These are phyloP conservation scores for Gerosis bhagava DNA, from an alignment of 2,888 invertebrate genomes.

Conservation along the genomic window DNA sequence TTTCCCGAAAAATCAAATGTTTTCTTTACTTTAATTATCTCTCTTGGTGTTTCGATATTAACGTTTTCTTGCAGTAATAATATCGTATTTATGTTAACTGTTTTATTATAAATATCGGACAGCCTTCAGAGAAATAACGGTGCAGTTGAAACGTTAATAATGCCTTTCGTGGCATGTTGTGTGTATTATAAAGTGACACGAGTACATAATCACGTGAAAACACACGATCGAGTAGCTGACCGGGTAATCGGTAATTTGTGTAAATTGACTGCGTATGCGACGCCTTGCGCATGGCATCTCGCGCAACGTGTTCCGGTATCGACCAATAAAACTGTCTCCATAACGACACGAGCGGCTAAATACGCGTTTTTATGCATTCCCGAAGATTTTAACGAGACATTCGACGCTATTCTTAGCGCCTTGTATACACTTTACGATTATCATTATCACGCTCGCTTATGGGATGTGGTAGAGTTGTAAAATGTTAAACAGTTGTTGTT, in stretches of 20 bases:
- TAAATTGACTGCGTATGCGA: conserved; percentile 11
- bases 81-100: no score
- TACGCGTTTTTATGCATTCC: conserved; percentile 49
- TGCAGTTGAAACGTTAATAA: neutral
- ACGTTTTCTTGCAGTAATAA: no score
- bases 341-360: conserved; percentile 55
- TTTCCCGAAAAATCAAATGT: no score
- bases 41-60: no score
- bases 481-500: conserved; percentile 58
- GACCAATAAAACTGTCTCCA: conserved; percentile 61
- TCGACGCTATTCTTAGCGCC: conserved; percentile 53
- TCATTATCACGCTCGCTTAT: conserved; percentile 59
- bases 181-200: conserved; percentile 11
- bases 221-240: conserved; percentile 15
- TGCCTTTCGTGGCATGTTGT: conserved; percentile 1
- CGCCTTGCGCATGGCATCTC: conserved; percentile 33
- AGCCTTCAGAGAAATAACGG: conserved; percentile 8
- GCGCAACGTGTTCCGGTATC: conserved; percentile 53
- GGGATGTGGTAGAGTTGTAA: conserved; percentile 64
- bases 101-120: conserved; percentile 5
- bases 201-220: conserved; percentile 16
- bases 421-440: conserved; percentile 59
- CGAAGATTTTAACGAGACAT: conserved; percentile 49
- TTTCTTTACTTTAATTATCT: no score
- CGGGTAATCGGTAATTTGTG: conserved; percentile 24